Conservation (phyloP, 2,113 vertebrate species). For the Promerops cafer region DNA sequence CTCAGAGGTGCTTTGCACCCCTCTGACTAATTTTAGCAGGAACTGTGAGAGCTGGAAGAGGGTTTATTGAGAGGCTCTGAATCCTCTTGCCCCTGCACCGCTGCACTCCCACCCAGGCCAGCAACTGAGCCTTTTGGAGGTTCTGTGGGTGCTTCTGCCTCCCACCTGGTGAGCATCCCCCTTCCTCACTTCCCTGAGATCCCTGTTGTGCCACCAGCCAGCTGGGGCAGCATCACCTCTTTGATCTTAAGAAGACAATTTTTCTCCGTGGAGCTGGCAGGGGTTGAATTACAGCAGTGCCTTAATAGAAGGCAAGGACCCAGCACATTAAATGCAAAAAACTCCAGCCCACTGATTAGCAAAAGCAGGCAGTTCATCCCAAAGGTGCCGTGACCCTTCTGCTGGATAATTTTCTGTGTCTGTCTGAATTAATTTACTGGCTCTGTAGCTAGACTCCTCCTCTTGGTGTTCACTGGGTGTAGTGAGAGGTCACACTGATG, state of each 20-base stretch:
- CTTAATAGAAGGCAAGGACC: background rate
- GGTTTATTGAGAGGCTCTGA: background rate
- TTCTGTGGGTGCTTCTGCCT: background rate
- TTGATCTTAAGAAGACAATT: background rate
- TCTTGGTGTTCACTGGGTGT: background rate
- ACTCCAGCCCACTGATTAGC: background rate
- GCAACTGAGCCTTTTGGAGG: background rate
- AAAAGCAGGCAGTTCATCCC: background rate
- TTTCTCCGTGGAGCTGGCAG: background rate
- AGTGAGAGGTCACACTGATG: background rate
- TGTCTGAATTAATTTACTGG: background rate
- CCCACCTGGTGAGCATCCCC: background rate
- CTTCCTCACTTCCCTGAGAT: background rate
- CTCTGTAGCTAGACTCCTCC: background rate
- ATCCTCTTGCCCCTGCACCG: fast-evolving
- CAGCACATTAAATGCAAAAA: background rate
- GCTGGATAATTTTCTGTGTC: background rate
- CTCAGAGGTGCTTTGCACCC: background rate
- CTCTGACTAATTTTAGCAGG: background rate
- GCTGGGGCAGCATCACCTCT: background rate
- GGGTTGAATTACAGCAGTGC: background rate
- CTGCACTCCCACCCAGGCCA: background rate
- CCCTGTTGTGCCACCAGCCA: background rate
- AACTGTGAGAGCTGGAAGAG: background rate
- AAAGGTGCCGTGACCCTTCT: background rate